A percentile compares a stretch with the other conserved stretches of the same genome.
These are phyloP conservation scores for Melopsittacus undulatus DNA, from an alignment of 2,797 vertebrate genomes.

Conservation along the genomic window DNA sequence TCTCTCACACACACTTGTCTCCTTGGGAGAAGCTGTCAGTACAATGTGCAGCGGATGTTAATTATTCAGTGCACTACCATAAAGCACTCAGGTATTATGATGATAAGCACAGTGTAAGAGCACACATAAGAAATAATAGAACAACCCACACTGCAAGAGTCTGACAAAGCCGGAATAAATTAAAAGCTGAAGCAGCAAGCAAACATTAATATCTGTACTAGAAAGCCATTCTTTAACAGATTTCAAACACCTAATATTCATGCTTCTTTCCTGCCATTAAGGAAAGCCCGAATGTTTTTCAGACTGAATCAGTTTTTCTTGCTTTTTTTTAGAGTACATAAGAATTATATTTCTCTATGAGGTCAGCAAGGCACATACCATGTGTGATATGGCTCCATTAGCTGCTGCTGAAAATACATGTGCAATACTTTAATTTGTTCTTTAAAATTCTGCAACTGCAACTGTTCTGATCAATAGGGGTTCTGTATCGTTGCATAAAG, in stretches of 20 bases:
- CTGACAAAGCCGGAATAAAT: constrained; percentile 27
- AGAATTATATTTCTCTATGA: background rate
- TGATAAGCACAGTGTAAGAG: background rate
- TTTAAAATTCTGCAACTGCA: background rate
- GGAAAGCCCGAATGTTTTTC: background rate
- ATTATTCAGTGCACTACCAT: constrained; percentile 18
- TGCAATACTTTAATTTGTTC: background rate
- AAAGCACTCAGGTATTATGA: background rate
- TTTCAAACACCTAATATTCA: background rate
- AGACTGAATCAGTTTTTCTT: background rate
- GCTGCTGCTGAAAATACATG: background rate
- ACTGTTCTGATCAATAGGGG: background rate
- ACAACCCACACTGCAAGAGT: background rate
- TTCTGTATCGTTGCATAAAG: background rate
- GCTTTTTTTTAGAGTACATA: background rate
- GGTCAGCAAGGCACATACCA: accelerated
- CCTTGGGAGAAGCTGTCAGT: constrained; percentile 14
- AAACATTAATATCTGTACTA: background rate
- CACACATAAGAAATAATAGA: background rate
- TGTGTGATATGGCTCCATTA: background rate
- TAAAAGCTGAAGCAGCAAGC: background rate
- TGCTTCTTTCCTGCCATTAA: background rate
- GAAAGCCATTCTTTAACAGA: background rate
- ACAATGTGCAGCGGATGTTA: constrained; percentile 27
- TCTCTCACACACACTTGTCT: background rate